Percentiles rank a stretch among this genome's conserved stretches.
These are phyloP conservation scores for Melipona quadrifasciata DNA, from an alignment of 1,140 invertebrate genomes.

Conservation along the genomic window DNA sequence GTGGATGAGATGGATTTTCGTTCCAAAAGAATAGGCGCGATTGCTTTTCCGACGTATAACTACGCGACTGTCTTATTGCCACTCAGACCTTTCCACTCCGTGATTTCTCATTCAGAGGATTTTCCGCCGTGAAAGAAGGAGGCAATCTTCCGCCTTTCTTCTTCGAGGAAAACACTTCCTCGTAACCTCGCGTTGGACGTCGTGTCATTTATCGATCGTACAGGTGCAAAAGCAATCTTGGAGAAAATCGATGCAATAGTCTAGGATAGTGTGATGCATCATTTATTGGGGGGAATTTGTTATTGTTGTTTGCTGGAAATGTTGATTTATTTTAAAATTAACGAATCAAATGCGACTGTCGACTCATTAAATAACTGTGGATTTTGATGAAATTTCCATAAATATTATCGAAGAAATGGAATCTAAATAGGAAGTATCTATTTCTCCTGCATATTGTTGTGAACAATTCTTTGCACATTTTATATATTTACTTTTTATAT, in stretches of 20 bases:
- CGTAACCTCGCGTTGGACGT: not conserved
- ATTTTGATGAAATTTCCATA: no score
- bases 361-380: no score
- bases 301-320: not conserved
- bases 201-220: slow-evolving; percentile 57
- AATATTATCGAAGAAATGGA: no score
- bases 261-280: not conserved
- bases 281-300: not conserved
- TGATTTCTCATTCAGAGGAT: slow-evolving; percentile 50
- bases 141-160: slow-evolving; percentile 52
- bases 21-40: not conserved
- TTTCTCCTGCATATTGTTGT: no score
- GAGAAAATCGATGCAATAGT: slow-evolving; percentile 41
- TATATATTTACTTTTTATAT: no score
- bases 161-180: slow-evolving; percentile 15
- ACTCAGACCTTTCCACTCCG: slow-evolving; percentile 34
- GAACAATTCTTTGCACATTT: no score
- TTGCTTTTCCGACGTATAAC: not conserved
- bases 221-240: slow-evolving; percentile 39
- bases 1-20: not conserved
- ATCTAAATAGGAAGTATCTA: no score
- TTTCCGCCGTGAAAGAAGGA: slow-evolving; percentile 46
- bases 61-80: slow-evolving; percentile 10
- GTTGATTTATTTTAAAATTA: not conserved
- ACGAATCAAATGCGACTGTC: no score